These are phyloP conservation scores for Apotomis capreana DNA, from an alignment of 2,888 invertebrate species.

Conservation along the genomic window DNA sequence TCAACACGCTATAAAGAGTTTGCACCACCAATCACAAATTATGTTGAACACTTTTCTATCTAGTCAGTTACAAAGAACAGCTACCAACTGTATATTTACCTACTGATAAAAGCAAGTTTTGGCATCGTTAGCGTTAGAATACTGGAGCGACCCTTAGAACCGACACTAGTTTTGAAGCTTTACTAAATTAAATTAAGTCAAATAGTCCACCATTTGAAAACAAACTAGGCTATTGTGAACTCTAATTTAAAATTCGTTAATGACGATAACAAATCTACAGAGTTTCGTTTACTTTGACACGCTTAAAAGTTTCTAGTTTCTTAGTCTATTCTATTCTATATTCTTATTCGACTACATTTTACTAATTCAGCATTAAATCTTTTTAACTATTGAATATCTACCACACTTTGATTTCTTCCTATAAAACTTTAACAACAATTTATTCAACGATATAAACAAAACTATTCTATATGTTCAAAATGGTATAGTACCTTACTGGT, in stretches of 20 bases:
- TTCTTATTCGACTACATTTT: slow-evolving; percentile 61
- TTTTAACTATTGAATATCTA: slow-evolving; percentile 67
- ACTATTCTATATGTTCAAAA: slow-evolving; percentile 73
- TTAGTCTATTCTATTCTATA: slow-evolving; percentile 73
- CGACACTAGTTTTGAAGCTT: slow-evolving; percentile 64
- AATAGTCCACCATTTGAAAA: slow-evolving; percentile 67
- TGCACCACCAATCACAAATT: slow-evolving; percentile 80
- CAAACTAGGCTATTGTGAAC: slow-evolving; percentile 66
- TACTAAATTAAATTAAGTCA: slow-evolving; percentile 69
- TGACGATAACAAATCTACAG: slow-evolving; percentile 69
- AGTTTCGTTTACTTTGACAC: slow-evolving; percentile 61
- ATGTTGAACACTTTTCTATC: slow-evolving; percentile 67
- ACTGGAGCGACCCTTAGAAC: slow-evolving; percentile 26
- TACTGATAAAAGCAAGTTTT: slow-evolving; percentile 43
- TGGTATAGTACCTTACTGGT: slow-evolving; percentile 61
- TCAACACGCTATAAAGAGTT: slow-evolving; percentile 71
- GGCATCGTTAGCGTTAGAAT: slow-evolving; percentile 29
- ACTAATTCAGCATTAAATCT: slow-evolving; percentile 66
- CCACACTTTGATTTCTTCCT: slow-evolving; percentile 64
- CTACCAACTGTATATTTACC: slow-evolving; percentile 35
- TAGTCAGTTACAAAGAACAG: slow-evolving; percentile 46
- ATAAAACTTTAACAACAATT: slow-evolving; percentile 59
- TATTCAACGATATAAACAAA: slow-evolving; percentile 64
- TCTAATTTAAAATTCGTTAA: slow-evolving; percentile 65
- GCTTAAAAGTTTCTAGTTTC: slow-evolving; percentile 60